These are phyloP conservation scores for Druon quercuslanigerum DNA, from an alignment of 1,140 invertebrate species.

Conservation along the genomic window DNA sequence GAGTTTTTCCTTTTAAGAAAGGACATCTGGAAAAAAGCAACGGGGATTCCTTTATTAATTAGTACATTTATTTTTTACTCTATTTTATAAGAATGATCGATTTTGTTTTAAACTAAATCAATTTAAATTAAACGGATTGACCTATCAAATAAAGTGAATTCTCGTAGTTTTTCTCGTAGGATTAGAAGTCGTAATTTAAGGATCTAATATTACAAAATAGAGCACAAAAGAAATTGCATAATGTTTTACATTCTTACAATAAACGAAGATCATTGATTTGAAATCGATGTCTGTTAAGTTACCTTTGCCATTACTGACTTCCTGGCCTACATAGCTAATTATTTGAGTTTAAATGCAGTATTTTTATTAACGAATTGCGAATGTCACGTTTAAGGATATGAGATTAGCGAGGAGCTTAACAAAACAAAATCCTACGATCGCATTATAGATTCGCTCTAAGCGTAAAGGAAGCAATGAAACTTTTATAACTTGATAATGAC, in stretches of 20 bases:
- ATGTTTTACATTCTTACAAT: no score
- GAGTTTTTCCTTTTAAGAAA: neutral
- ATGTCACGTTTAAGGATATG: neutral
- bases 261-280: neutral
- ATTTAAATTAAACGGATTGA: no score
- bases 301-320: constrained; percentile 7
- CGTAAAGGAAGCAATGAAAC: constrained; percentile 30
- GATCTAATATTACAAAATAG: neutral
- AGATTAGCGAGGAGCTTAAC: neutral
- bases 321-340: neutral
- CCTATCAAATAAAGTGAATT: no score
- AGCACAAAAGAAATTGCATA: neutral
- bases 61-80: no score
- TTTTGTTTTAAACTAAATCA: no score
- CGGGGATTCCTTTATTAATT: no score
- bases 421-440: neutral
- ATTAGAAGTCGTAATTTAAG: neutral
- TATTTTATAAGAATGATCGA: no score
- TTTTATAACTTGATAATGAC: constrained; percentile 35
- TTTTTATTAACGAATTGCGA: neutral
- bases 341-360: constrained; percentile 12
- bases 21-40: neutral
- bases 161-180: no score
- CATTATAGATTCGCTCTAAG: neutral
- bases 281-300: constrained; percentile 2